Base-by-base conservation (phyloP, 2,113 vertebrate species). In the Mobula birostris region DNA sequence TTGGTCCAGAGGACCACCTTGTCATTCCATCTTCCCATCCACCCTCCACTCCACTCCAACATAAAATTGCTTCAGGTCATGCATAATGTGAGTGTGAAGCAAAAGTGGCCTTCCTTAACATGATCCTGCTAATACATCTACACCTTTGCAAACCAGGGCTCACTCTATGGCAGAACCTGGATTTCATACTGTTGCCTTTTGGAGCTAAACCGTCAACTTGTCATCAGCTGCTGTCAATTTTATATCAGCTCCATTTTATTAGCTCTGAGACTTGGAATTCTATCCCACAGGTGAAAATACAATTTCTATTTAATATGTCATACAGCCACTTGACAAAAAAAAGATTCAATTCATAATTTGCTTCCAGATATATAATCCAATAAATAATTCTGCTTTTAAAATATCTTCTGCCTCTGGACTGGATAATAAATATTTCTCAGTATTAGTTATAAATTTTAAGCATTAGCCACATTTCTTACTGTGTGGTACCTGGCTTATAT, bases 311-410 rank as follows among this genome's bases (percentile, higher is more conserved):
- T 32, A 63, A 15, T 90, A 36, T 90, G 29, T n/a, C 29, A 66
- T 63, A 19, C 29, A 66, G 61, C 29, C 11, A 14, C 24, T 27
- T 58, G 29, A 17, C 61, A 66, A 90, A 68, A 87, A 61, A 87
- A 90, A 66, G n/a, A 14, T 66, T 90, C 14, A 90, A 90, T 32
- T 66, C n/a, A 90, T 90, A n/a, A 66, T 66, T 90, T 7, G 85
- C 29, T 32, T 66, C 29, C 61, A 66, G 85, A 32, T 68, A 36
- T 19, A 15, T 32, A 90, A 90, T 68, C 85, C n/a, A 90, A 90
- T 90, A 90, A 66, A 32, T 61, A 56, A 1, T 12, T 21, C 29
- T 5, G 68, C 36, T 72, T 48, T 74, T 68, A 66, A 72, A 92
- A 66, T 72, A 27, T 32, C 11, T 32, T 88, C 61, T 32, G n/a